Base-by-base conservation (phyloP, 2,888 invertebrate genomes). In the Adelphocoris suturalis region DNA sequence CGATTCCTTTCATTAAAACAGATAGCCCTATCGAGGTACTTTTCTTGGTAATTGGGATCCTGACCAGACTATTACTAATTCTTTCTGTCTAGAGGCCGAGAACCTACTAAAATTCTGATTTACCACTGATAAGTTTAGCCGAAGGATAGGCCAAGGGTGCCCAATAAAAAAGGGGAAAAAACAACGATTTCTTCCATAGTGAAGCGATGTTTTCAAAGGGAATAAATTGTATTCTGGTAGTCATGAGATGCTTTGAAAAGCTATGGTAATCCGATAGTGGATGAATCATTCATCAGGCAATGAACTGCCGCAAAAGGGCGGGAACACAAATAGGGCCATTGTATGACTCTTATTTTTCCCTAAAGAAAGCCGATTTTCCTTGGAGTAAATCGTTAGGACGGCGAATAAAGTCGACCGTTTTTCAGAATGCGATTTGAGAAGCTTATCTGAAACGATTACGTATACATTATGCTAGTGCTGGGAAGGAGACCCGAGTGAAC, bases 211-310 rank as follows among this genome's bases (percentile, higher is more conserved):
- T 68, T 68, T 19, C 68, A 68, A 68, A 68, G 68, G 68, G 68
- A 68, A 68, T 68, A 68, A 68, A 68, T 68, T 68, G 68, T 68
- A 68, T 68, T 68, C 68, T 68, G 68, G 68, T 68, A 68, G 68
- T 68, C 68, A 68, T 68, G 68, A 68, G 68, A 68, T 68, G 68
- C 68, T 68, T 68, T 68, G 68, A 27, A 68, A 68, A 23, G 68
- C 68, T 68, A 68, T 68, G 68, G 68, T 68, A 68, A 68, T 68
- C 68, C 68, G 68, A 68, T 68, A 68, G 68, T 68, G 68, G 23
- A 68, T 68, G 68, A 68, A 68, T 68, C 68, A 68, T 68, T 68
- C 68, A 68, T 68, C 68, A 68, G 68, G 68, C 68, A 68, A 68
- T 68, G 68, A 68, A 68, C 68, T 68, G 68, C 23, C 68, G 68